Evolutionary conservation across 2,797 vertebrate genomes (phyloP).

Genomic region (Lepus oiostolus): DNA sequence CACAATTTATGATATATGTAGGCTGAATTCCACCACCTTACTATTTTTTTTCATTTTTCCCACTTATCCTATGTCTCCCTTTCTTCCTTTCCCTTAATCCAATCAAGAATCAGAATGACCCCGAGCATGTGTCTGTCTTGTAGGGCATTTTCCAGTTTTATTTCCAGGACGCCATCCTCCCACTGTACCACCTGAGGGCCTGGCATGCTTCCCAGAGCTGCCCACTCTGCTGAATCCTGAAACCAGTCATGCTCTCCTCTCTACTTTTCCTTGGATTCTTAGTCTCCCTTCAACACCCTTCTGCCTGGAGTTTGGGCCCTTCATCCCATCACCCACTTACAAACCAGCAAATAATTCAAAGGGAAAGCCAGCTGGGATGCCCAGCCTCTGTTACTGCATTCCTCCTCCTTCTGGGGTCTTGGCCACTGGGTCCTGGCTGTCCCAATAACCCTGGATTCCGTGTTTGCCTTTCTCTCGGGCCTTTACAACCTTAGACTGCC

Average conservation of each 20-base stretch:
- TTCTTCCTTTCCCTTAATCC: not conserved
- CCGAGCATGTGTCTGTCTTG: not conserved
- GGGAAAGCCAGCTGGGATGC: not conserved
- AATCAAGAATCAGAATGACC: not conserved
- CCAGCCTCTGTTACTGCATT: not conserved
- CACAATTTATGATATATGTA: not conserved
- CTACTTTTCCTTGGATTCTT: not conserved
- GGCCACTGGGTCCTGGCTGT: not conserved
- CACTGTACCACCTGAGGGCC: not conserved
- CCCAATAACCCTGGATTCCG: not conserved
- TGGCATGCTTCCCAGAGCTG: not conserved
- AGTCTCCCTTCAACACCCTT: not conserved
- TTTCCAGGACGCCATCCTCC: not conserved
- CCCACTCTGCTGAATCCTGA: not conserved
- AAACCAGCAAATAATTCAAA: not conserved
- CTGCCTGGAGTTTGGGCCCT: not conserved
- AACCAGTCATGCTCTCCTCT: not conserved
- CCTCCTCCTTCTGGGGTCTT: not conserved
- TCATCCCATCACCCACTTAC: not conserved
- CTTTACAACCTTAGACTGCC: not conserved
- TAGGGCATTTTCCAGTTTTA: not conserved
- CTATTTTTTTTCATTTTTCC: not conserved
- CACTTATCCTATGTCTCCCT: not conserved
- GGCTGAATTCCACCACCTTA: not conserved
- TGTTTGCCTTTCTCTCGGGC: not conserved